These are phyloP conservation scores for Camptogramma bilineatum DNA, from an alignment of 2,888 invertebrate species.

Conservation along the genomic window DNA sequence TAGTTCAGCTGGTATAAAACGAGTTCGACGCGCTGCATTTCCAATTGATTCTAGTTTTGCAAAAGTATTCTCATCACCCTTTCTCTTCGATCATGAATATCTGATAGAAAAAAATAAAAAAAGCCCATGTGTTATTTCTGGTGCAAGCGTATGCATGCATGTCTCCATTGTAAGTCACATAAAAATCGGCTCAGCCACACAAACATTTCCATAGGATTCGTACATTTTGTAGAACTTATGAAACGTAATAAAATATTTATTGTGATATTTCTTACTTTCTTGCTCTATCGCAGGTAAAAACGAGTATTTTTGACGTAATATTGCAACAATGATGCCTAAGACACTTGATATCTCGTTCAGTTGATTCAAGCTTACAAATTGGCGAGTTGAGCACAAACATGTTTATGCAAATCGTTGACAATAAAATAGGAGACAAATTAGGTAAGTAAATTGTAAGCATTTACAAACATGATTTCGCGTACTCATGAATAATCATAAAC, in stretches of 20 bases:
- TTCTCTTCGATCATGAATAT: no score
- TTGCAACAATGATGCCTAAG: constrained; percentile 34
- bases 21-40: neutral
- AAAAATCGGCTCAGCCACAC: neutral
- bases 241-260: constrained; percentile 9
- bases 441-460: constrained; percentile 26
- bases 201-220: neutral
- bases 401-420: constrained; percentile 39
- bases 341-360: constrained; percentile 41
- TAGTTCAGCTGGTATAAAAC: constrained; percentile 8
- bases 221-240: neutral
- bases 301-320: constrained; percentile 34
- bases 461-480: constrained; percentile 13
- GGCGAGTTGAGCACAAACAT: constrained; percentile 38
- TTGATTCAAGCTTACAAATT: constrained; percentile 43
- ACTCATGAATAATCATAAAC: neutral
- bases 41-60: no score
- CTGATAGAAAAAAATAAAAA: no score
- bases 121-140: no score
- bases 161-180: no score
- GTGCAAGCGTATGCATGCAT: no score
- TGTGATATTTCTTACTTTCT: constrained; percentile 1
- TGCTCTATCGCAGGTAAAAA: constrained; percentile 25
- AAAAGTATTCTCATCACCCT: no score
- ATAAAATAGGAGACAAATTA: constrained; percentile 38